Base-by-base conservation (phyloP, 2,113 vertebrate genomes). In the Macroglossus sobrinus region DNA sequence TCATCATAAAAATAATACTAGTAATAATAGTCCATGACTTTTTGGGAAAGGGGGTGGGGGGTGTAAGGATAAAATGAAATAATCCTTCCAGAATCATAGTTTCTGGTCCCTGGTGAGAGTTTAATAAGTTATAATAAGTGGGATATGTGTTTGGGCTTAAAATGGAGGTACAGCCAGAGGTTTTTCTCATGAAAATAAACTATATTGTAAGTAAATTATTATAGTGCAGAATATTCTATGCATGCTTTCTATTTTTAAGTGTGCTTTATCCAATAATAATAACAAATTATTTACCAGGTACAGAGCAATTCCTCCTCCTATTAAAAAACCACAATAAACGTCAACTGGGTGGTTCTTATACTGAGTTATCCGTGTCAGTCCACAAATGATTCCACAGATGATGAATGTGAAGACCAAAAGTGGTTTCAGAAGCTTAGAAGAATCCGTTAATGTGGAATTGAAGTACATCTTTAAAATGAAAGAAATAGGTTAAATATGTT, bases 311-410 rank as follows among this genome's bases (percentile, higher is more conserved):
- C 99, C 99, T 75, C 99, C 99, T 97, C 99, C 99, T 74, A 99
- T 99, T 85, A 99, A 98, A 97, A 99, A 99, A 89, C 99, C 99
- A 98, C 99, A 99, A 97, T 99, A 99, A 97, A 99, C 99, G 63
- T 99, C 99, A 35, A 99, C 98, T 59, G 99, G 99, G 10, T 99
- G 99, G 98, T 99, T 99, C 99, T 99, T 99, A 96, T 99, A 99
- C 95, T 99, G 99, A 87, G 99, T 99, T 84, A 99, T 99, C 53
- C 99, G 98, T 47, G 99, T 99, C 97, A 99, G 98, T 40, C 99
- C 99, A 28, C 99, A 99, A 93, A 99, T 99, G 95, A 99, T 99
- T 96, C 99, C 99, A 96, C 99, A 99, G 97, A 99, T 99, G 96
- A 99, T 98, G 92, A 99, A 99, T 80, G 99, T 99, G 98, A 99